phyloP scores from a whole-genome alignment of 35 echinoderm and acorn worm genomes.

The Apostichopus californicus region DNA sequence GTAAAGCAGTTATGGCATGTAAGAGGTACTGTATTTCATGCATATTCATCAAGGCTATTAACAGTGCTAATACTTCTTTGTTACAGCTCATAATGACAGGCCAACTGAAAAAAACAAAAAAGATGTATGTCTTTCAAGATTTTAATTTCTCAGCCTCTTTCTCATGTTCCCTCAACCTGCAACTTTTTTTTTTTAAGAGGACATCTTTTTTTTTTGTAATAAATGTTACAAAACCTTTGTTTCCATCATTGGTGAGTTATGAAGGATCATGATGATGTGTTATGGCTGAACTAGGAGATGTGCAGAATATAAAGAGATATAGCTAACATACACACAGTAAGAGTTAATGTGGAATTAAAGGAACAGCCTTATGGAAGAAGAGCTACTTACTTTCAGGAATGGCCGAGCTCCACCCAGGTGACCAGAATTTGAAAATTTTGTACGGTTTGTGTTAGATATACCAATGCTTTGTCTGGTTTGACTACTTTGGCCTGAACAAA shows the following conservation, averaged over 20 bases:
- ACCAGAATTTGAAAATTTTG: constrained; percentile 36
- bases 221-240: neutral
- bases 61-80: neutral
- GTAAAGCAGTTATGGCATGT: neutral
- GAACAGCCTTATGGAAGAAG: constrained; percentile 35
- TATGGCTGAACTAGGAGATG: constrained; percentile 8
- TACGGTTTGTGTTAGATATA: constrained; percentile 46
- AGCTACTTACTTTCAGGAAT: constrained; percentile 30
- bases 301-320: neutral
- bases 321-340: constrained; percentile 18
- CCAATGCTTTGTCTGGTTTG: constrained; percentile 39
- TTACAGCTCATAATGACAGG: constrained; percentile 3
- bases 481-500: neutral
- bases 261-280: constrained; percentile 1
- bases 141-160: neutral
- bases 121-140: neutral
- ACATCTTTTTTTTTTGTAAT: neutral
- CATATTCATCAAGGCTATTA: neutral
- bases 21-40: neutral
- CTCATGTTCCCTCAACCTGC: neutral
- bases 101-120: neutral
- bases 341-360: neutral
- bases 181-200: neutral
- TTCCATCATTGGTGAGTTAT: neutral
- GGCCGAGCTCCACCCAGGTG: constrained; percentile 25